Percentiles rank a stretch among this genome's conserved stretches.
These are phyloP conservation scores for Temnothorax rugatulus DNA, from an alignment of 2,888 invertebrate species.

Conservation along the genomic window DNA sequence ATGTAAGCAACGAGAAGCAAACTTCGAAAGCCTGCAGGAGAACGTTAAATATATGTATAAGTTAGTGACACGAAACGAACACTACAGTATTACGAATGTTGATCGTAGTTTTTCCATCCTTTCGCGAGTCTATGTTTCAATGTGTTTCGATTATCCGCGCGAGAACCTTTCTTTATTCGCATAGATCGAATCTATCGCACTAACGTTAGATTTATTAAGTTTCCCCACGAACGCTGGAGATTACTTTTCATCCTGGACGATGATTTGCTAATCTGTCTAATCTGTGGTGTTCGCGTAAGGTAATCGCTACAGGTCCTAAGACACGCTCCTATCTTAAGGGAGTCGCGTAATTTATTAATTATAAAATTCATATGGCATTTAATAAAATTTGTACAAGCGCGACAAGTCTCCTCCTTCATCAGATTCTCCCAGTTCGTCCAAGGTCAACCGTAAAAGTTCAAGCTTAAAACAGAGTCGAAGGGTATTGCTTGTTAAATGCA, in stretches of 20 bases:
- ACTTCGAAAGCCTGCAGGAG: neutral
- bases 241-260: neutral
- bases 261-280: neutral
- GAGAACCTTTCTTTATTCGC: neutral
- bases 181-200: neutral
- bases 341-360: conserved; percentile 38
- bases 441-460: neutral
- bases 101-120: neutral
- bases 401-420: conserved; percentile 58
- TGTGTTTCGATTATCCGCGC: neutral
- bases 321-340: neutral
- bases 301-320: conserved; percentile 15
- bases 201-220: conserved; percentile 12
- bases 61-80: conserved; percentile 20
- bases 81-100: conserved; percentile 36
- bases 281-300: conserved; percentile 40
- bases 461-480: neutral
- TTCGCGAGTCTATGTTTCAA: neutral
- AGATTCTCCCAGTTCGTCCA: conserved; percentile 38
- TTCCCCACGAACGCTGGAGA: conserved; percentile 7
- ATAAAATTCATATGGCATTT: conserved; percentile 57
- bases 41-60: conserved; percentile 36
- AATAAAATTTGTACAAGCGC: conserved; percentile 65
- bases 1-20: conserved; percentile 10
- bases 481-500: neutral